Evolutionary conservation across 2,797 vertebrate species (phyloP).

Genomic region (Chaetophractus vellerosus): DNA sequence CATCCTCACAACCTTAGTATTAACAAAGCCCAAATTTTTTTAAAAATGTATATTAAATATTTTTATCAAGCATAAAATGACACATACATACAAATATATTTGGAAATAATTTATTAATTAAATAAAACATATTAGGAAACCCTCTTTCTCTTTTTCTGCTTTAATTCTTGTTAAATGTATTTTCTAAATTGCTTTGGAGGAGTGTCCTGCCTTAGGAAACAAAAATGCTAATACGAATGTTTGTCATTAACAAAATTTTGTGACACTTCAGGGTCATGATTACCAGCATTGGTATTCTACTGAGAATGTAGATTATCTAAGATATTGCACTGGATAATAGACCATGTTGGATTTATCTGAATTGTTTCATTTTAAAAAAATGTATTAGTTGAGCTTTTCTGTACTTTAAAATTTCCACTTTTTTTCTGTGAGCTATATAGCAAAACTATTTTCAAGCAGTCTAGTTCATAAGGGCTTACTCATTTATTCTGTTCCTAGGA

Average conservation of each 20-base stretch:
- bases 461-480: background rate
- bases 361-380: background rate
- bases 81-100: background rate
- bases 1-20: background rate
- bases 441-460: constrained; percentile 39
- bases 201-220: background rate
- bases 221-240: background rate
- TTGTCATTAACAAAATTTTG: background rate
- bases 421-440: background rate
- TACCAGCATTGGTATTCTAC: background rate
- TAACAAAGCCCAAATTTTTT: background rate
- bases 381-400: background rate
- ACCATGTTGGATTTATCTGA: background rate
- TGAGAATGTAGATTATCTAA: background rate
- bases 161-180: background rate
- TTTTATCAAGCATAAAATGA: background rate
- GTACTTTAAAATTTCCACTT: background rate
- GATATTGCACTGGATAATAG: background rate
- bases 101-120: background rate
- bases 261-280: background rate
- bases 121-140: constrained; percentile 1
- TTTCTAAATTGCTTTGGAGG: background rate
- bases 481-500: background rate
- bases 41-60: background rate
- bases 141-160: background rate